Conservation (phyloP, 2,888 invertebrate genomes). For the Malachius bipustulatus region DNA sequence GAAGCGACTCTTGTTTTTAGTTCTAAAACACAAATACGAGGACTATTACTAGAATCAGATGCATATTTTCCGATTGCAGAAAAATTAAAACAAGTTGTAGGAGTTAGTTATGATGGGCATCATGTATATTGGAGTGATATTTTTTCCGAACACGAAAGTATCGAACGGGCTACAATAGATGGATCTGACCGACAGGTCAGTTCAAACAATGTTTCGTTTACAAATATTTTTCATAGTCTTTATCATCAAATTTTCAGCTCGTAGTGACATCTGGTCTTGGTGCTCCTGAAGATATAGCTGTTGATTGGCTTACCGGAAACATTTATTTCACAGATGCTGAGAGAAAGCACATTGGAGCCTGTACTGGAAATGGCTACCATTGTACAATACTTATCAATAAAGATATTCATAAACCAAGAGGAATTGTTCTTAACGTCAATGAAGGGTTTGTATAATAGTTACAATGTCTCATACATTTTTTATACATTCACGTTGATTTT, state of each 20-base stretch:
- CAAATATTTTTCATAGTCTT: constrained; percentile 7
- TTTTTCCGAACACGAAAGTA: constrained; percentile 55
- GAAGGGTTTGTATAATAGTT: constrained; percentile 43
- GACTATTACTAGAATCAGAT: constrained; percentile 46
- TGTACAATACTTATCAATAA: constrained; percentile 54
- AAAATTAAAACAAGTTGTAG: constrained; percentile 48
- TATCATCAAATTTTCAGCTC: constrained; percentile 36
- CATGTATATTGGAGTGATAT: constrained; percentile 71
- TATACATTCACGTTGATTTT: no score
- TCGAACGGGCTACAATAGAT: constrained; percentile 50
- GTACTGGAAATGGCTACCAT: constrained; percentile 50
- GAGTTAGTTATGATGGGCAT: constrained; percentile 57
- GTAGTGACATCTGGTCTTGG: constrained; percentile 55
- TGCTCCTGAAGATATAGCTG: constrained; percentile 60
- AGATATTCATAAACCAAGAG: constrained; percentile 53
- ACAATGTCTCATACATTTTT: neutral
- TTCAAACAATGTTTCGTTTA: constrained; percentile 3
- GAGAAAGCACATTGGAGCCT: constrained; percentile 60
- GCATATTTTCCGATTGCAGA: constrained; percentile 39
- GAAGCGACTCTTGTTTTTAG: constrained; percentile 60
- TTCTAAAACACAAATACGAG: constrained; percentile 52
- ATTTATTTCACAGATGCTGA: constrained; percentile 71
- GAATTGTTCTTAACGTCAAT: constrained; percentile 55
- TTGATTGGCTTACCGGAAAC: constrained; percentile 69
- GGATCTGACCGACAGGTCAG: constrained; percentile 47